Evolutionary conservation across 1,140 invertebrate genomes (phyloP).

Genomic region (Brachionus plicatilis): DNA sequence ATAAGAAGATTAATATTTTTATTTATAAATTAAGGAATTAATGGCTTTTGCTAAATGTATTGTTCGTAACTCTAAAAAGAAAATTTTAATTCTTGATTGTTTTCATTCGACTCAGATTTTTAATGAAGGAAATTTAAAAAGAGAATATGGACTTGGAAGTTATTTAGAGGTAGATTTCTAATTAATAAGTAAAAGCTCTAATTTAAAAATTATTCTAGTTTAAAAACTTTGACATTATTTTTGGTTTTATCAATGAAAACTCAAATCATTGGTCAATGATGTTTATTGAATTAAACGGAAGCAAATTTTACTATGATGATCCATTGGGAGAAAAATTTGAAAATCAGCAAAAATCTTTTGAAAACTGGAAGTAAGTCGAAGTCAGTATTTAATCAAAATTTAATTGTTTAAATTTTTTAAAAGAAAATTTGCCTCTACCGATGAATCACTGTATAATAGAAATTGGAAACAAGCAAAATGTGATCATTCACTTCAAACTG

Average conservation of each 20-base stretch:
- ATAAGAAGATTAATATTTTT: no score
- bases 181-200: neutral
- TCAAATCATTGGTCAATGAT: neutral
- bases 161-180: neutral
- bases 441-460: no score
- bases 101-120: no score
- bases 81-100: no score
- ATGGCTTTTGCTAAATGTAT: no score
- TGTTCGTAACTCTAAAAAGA: no score
- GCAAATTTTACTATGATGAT: neutral
- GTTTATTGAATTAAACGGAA: neutral
- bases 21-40: no score
- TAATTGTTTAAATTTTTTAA: neutral
- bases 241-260: neutral
- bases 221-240: neutral
- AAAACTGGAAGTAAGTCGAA: neutral
- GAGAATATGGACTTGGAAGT: neutral
- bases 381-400: neutral
- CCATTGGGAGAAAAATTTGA: neutral
- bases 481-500: no score
- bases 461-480: no score
- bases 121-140: no score
- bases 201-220: neutral
- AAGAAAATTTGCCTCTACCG: neutral
- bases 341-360: neutral